Evolutionary conservation across 2,888 invertebrate species (phyloP), one percentile per base, ranked within the genome.

Genomic region (Parnassius orleans): DNA sequence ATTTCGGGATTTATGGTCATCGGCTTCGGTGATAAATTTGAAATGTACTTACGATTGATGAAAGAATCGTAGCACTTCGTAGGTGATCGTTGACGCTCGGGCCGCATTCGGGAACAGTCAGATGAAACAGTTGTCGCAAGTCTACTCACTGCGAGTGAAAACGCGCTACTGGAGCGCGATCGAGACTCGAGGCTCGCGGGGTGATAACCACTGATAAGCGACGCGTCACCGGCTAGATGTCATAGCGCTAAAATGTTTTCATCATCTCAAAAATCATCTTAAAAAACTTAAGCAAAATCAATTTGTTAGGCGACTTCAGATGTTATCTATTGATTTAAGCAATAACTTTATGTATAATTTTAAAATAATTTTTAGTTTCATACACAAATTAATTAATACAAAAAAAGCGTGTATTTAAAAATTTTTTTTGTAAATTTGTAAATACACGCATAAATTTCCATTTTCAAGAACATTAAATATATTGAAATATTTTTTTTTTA

Each of bases 161-260:
- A 73, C 85, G 83, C 84, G 82, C 80, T 77, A 87, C 87, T 87
- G 82, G 68, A 66, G 65, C 59, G 65, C 66, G 63, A 41, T 59
- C 61, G 68, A 66, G 67, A 66, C 72, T 73, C 81, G 83, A 82
- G 85, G 81, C 84, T 81, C 82, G 80, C 78, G 76, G 79, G 82
- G 83, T 87, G 88, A 89, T 89, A 89, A 86, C 85, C 77, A 77
- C 83, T 88, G 88, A 89, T 89, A 89, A 87, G 83, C 82, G 78
- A 57, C 79, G 79, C 81, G 84, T 83, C 82, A 83, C 77, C 80
- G 71, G 66, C 74, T 73, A 72, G 74, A 74, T 77, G 75, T 70
- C 71, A 69, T 65, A 69, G 73, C 68, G 67, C 69, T 75, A 74
- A 76, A 75, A 72, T 73, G 71, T 61, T 58, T 62, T 56, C 48